A percentile compares a stretch with the other conserved stretches of the same genome.
Conservation (phyloP, 2,797 vertebrate genomes). For the Sebastes aleutianus region DNA sequence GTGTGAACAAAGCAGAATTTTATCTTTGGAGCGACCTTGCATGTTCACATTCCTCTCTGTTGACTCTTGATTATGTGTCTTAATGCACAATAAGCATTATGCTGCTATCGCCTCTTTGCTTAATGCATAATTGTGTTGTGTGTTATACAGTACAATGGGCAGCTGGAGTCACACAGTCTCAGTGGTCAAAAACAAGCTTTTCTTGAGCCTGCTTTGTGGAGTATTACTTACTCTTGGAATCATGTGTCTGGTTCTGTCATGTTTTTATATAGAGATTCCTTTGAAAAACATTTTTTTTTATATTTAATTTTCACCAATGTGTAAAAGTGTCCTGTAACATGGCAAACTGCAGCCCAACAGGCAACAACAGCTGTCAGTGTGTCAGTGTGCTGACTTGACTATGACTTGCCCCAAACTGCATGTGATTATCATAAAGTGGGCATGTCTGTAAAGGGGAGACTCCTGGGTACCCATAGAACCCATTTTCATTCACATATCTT, state of each 20-base stretch:
- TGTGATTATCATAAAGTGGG: too few species aligned
- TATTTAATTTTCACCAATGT: not conserved
- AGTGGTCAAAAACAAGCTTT: not conserved
- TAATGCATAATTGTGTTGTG: not conserved
- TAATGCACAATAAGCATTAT: conserved; percentile 10
- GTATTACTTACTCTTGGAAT: not conserved
- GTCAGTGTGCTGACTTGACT: too few species aligned
- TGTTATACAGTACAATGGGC: not conserved
- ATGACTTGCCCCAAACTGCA: too few species aligned
- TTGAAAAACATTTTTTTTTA: not conserved
- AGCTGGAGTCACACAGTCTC: not conserved
- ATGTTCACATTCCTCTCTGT: not conserved
- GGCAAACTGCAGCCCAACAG: too few species aligned
- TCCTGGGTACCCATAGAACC: accelerated
- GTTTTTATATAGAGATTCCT: not conserved
- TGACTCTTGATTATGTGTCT: conserved; percentile 7
- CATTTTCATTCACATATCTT: too few species aligned
- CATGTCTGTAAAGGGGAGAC: too few species aligned
- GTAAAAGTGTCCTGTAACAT: not conserved
- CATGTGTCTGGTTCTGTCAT: not conserved
- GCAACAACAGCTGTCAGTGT: too few species aligned
- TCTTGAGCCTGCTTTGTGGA: not conserved
- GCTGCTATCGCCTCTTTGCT: conserved; percentile 12
- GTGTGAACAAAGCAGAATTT: not conserved
- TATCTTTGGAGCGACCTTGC: not conserved